Evolutionary conservation across 2,797 vertebrate species (phyloP), one percentile per base, ranked within the genome.

Genomic region (Anomalospiza imberbis): DNA sequence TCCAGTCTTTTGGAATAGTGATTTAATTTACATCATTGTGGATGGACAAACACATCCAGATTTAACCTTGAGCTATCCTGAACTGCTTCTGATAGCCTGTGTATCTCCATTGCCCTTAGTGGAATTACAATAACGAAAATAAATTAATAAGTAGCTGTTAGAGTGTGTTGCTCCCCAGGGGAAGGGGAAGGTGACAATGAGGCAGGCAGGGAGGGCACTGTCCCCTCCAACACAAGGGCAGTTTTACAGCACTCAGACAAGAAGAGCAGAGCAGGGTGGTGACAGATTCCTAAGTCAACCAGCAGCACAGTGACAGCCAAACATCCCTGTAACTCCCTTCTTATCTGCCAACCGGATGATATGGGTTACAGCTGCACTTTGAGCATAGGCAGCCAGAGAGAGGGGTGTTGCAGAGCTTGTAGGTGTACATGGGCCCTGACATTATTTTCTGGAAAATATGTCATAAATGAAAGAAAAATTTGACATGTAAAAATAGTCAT

Each of bases 201-300:
- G 19, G 17, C 40, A 66, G 67, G 40, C 28, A 76, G 58, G 29
- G 12, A 76, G 58, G 29, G 12, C 55, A 58, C n/a, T 5, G 1
- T 29, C 17, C 31, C 20, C 19, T 72, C 26, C 4, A 28, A 48
- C 17, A 40, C 0, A 1, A 10, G 15, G 17, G n/a, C 2, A 4
- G 19, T 55, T 76, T 58, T 9, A 17, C 45, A 77, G 10, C 13
- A 66, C 3, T 21, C n/a, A 60, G 14, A 54, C 19, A 85, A n/a
- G 34, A 73, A 34, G 5, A 83, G 38, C 4, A 75, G 40, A 79
- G 32, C 29, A 73, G 10, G 16, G 13, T 31, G 38, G 19, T 68
- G 62, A 50, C 16, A 83, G 47, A 62, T 71, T 72, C 2, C 42
- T 54, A 72, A 70, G 16, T 21, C 22, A 84, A 40, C 5, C 14